These are phyloP conservation scores for Ooceraea biroi DNA, from an alignment of 1,140 invertebrate genomes.

Conservation along the genomic window DNA sequence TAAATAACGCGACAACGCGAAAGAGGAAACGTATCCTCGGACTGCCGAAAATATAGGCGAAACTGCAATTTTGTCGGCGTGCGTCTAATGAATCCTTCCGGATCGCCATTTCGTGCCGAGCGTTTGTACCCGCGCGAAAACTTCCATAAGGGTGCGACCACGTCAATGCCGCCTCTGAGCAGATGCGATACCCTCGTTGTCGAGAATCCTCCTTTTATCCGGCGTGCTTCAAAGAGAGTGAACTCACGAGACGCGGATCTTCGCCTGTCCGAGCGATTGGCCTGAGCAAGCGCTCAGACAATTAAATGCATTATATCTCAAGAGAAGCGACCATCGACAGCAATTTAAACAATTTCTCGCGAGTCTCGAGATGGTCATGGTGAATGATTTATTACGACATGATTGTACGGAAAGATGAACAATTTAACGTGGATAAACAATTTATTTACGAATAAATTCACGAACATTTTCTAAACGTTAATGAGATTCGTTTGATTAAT, in stretches of 20 bases:
- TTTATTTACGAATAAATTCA: background rate
- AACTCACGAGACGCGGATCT: constrained; percentile 37
- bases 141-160: constrained; percentile 5
- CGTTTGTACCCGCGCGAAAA: background rate
- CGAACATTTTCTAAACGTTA: constrained; percentile 19
- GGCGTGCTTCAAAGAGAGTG: background rate
- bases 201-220: constrained; percentile 27
- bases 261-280: background rate
- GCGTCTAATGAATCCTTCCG: constrained; percentile 38
- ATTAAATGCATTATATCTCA: constrained; percentile 39
- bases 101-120: constrained; percentile 37
- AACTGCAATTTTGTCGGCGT: constrained; percentile 43
- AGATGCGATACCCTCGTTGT: constrained; percentile 32
- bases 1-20: constrained; percentile 32
- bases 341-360: background rate
- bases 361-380: constrained; percentile 3
- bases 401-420: background rate
- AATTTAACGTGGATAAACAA: constrained; percentile 46
- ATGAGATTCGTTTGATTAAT: constrained; percentile 30
- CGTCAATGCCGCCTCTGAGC: constrained; percentile 45
- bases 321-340: constrained; percentile 11
- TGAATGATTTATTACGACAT: constrained; percentile 26
- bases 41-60: constrained; percentile 25
- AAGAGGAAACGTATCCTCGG: constrained; percentile 45
- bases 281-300: constrained; percentile 12